Evolutionary conservation across 2,888 invertebrate species (phyloP), one percentile per base, ranked within the genome.

Genomic region (Pristionchus arcanus): DNA sequence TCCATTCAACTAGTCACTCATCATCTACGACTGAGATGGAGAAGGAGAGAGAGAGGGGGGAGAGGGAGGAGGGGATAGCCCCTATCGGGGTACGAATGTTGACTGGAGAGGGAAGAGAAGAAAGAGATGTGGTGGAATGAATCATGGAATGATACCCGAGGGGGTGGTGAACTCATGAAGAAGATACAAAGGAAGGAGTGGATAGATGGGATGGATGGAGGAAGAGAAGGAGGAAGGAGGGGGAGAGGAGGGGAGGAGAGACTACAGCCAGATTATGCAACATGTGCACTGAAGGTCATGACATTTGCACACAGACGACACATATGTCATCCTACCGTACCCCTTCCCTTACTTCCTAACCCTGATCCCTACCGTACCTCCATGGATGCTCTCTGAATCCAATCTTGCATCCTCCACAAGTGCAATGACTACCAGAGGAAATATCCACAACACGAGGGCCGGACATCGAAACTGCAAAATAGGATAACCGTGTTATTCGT

Each of bases 131-230:
- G 77, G 42, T 77, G 42, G 77, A 42, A 77, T 77, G 77, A 77
- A 77, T 77, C 77, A 77, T 77, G 77, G 77, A 77, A 77, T 77
- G 77, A 77, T 77, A 77, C 77, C 77, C 77, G 77, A 77, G 77
- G 77, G 77, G 77, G 31, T 31, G 34, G 34, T 42, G 77, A 77
- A 84, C 84, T 84, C 31, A 84, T 55, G 84, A 55, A 84, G 55
- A 55, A 34, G 83, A 83, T 15, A n/a, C n/a, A 37, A 31, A 81
- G 42, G 49, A 25, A 42, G 71, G 34, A 71, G 71, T 13, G 34
- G 71, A 68, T 31, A 68, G n/a, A 31, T 31, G 25, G 31, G 68
- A 71, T 16, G 34, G 34, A 34, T 16, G 31, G 71, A 31, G 31
- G 42, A 49, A 49, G 42, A 49, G 63, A 25, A 34, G 31, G 71